Conservation (phyloP, 1,140 invertebrate genomes). For the Delia radicum region DNA sequence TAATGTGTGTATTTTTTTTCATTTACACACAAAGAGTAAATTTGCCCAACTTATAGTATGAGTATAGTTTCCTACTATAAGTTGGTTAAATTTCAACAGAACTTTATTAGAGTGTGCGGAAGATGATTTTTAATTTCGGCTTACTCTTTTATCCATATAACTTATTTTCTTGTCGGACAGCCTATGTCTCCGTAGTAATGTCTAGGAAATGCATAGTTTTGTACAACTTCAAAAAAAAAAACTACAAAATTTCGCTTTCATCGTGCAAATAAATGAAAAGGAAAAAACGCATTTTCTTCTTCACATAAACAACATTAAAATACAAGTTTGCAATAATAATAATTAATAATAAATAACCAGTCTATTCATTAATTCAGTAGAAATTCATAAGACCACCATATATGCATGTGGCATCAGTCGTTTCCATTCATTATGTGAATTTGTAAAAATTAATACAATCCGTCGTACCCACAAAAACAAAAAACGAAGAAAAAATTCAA, state of each 20-base stretch:
- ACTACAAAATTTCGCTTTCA: neutral
- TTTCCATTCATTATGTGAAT: neutral
- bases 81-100: too few relatives aligned
- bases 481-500: neutral
- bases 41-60: too few relatives aligned
- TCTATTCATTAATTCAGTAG: neutral
- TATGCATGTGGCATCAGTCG: neutral
- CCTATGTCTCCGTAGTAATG: too few relatives aligned
- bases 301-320: neutral
- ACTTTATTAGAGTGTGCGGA: too few relatives aligned
- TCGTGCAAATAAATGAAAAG: neutral
- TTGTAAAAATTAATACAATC: too few relatives aligned
- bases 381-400: neutral
- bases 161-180: too few relatives aligned
- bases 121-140: too few relatives aligned
- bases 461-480: neutral
- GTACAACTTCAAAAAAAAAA: neutral
- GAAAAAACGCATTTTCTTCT: neutral
- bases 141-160: too few relatives aligned
- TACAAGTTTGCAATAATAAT: neutral
- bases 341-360: neutral
- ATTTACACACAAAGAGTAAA: too few relatives aligned
- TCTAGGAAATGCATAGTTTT: slow-evolving; percentile 33
- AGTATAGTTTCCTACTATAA: too few relatives aligned
- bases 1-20: too few relatives aligned